These are phyloP conservation scores for Parnassius apollo DNA, from an alignment of 2,888 invertebrate genomes.

Conservation along the genomic window DNA sequence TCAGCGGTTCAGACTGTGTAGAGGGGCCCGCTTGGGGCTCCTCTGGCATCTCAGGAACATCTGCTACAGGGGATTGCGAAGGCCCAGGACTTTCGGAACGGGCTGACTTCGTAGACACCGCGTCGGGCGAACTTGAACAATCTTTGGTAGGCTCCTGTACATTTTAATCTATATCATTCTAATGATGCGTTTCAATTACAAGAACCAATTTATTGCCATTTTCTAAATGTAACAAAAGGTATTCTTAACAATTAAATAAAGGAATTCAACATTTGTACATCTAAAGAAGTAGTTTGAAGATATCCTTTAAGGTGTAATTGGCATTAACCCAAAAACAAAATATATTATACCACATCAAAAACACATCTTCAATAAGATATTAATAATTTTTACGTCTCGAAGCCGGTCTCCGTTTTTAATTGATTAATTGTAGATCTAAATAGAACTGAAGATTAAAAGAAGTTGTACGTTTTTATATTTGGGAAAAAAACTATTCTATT, in stretches of 20 bases:
- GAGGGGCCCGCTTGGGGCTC: constrained; percentile 66
- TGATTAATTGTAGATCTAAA: too few species aligned
- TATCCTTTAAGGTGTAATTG: too few species aligned
- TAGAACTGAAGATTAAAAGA: too few species aligned
- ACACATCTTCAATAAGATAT: too few species aligned
- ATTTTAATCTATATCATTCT: constrained; percentile 33
- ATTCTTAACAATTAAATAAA: constrained; percentile 13
- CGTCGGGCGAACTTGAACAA: constrained; percentile 56
- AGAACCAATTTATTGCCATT: background rate
- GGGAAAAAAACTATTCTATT: too few species aligned
- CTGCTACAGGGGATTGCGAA: constrained; percentile 44
- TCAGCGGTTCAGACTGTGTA: constrained; percentile 60
- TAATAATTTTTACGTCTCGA: too few species aligned
- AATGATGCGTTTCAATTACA: constrained; percentile 12
- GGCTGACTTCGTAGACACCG: constrained; percentile 45
- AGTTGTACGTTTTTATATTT: too few species aligned
- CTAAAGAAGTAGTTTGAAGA: too few species aligned
- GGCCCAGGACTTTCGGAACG: constrained; percentile 45
- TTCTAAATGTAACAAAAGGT: background rate
- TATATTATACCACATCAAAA: too few species aligned
- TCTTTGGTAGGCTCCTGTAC: constrained; percentile 59
- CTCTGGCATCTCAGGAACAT: constrained; percentile 45
- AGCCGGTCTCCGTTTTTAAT: too few species aligned
- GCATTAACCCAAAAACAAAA: too few species aligned
- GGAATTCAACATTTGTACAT: constrained; percentile 32